These are phyloP conservation scores for Chionis minor DNA, from an alignment of 2,113 vertebrate species.

Conservation along the genomic window DNA sequence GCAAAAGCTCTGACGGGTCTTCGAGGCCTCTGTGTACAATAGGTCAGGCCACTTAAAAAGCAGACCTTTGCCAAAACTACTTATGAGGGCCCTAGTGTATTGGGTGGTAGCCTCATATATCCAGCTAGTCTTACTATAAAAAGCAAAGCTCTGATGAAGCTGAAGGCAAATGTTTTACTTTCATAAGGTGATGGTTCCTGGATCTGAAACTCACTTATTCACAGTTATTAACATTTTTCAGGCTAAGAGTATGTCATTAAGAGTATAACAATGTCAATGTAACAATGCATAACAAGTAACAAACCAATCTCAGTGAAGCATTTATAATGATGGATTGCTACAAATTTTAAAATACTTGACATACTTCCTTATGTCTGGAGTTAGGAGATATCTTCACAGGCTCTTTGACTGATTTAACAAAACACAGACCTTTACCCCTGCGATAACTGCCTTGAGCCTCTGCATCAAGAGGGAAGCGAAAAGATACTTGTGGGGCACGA, in stretches of 20 bases:
- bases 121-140: neutral
- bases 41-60: neutral
- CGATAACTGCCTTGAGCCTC: neutral
- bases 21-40: neutral
- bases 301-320: neutral
- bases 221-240: neutral
- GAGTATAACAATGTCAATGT: neutral
- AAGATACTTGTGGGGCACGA: neutral
- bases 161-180: neutral
- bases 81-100: neutral
- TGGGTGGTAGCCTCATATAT: neutral
- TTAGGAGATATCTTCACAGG: neutral
- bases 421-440: neutral
- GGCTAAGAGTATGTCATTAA: neutral
- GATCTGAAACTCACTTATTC: neutral
- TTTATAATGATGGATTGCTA: neutral
- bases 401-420: neutral
- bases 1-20: neutral
- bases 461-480: neutral
- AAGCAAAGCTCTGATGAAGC: neutral
- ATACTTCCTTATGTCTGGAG: neutral
- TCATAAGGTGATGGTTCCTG: neutral
- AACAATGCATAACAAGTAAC: neutral
- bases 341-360: constrained; percentile 16
- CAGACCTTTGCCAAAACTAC: neutral